Evolutionary conservation across 2,113 vertebrate genomes (phyloP), one percentile per base, ranked within the genome.

Genomic region (Pipra filicauda): DNA sequence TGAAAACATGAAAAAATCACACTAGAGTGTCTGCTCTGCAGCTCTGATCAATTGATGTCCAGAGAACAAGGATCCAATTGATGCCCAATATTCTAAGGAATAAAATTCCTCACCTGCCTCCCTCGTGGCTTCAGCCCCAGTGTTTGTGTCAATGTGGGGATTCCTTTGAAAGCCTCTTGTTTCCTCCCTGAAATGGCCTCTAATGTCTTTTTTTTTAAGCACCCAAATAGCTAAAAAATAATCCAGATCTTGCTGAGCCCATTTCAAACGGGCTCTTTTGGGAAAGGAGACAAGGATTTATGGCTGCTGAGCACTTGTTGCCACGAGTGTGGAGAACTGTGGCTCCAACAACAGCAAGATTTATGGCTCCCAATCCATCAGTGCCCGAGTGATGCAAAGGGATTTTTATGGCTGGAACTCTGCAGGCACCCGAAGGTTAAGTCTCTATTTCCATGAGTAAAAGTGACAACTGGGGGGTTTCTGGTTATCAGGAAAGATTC

Each of bases 271-370:
- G 69, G 77, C 48, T 85, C 67, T 90, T 96, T 79, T 43, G 76
- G 81, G 77, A 93, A 95, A 95, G 70, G 44, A 96, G 94, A 93
- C 85, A 89, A 88, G 72, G 88, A 97, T 97, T 97, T 96, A 96
- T 95, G 72, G 51, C 70, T 83, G 31, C 44, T 37, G 72, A 92
- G 86, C 65, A 67, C 90, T 93, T 91, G 88, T 95, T 95, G 93
- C 90, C 79, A 41, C 23, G 91, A 95, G 91, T 5, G 1, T 96
- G 95, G 93, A 96, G 94, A 96, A 86, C 82, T 90, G 58, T 71
- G 75, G 52, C 86, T 91, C 91, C 81, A 92, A 89, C 66, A 79
- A 78, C 64, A 62, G 61, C 1, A 37, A 91, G 91, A 97, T 96
- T 96, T 95, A 96, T 76, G 72, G 65, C 62, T 95, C 57, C 74